These are phyloP conservation scores for Paratrypauchen microcephalus DNA, from an alignment of 2,797 vertebrate species.

Conservation along the genomic window DNA sequence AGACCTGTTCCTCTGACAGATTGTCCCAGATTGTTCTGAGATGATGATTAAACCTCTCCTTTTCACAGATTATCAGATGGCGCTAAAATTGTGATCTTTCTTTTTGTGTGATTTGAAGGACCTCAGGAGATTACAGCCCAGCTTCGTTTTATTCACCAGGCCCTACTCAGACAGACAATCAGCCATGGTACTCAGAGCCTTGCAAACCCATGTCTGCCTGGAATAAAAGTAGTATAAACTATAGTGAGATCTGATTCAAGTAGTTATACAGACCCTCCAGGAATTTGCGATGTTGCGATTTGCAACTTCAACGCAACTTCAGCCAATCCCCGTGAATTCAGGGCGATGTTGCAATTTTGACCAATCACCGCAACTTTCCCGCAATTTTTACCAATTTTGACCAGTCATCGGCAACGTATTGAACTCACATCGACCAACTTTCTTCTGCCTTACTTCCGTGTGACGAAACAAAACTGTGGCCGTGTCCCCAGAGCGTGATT, in stretches of 20 bases:
- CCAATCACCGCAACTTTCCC: no score
- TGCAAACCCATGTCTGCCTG: conserved; percentile 8
- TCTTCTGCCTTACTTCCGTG: no score
- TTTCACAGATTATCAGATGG: conserved; percentile 24
- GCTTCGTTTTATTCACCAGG: conserved; percentile 6
- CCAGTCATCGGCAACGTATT: no score
- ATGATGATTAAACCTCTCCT: conserved; percentile 25
- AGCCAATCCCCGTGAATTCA: no score
- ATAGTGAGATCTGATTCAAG: neutral
- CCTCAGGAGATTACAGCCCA: conserved; percentile 15
- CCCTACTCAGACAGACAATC: conserved; percentile 20
- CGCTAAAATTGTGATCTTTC: conserved; percentile 16
- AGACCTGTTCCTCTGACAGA: conserved; percentile 21
- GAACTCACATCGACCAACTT: no score
- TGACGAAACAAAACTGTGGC: no score
- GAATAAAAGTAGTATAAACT: neutral
- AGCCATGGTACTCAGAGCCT: neutral
- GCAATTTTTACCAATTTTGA: no score
- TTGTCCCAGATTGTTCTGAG: conserved; percentile 23
- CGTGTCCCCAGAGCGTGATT: no score
- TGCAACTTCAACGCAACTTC: no score
- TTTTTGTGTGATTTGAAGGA: conserved; percentile 25
- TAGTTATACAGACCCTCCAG: neutral
- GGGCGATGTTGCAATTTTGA: no score
- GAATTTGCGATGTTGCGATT: no score